Conservation (phyloP, 2,113 vertebrate genomes). For the Mobula birostris region DNA sequence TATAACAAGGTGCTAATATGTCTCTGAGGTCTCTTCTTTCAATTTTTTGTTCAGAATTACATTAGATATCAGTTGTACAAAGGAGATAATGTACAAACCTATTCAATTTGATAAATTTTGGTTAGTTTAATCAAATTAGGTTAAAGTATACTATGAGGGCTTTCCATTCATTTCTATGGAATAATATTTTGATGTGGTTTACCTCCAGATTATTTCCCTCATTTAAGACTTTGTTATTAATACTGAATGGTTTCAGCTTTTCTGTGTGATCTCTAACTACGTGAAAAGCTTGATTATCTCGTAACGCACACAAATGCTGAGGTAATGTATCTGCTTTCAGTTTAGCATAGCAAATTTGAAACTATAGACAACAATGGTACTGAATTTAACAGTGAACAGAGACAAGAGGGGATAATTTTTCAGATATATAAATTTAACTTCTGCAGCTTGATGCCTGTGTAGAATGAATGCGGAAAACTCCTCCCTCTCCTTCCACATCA, state of each 20-base stretch:
- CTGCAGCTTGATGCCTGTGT: neutral
- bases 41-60: neutral
- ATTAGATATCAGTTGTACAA: neutral
- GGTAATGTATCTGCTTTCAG: too few relatives aligned
- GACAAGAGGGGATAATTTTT: too few relatives aligned
- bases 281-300: neutral
- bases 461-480: too few relatives aligned
- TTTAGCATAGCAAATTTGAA: too few relatives aligned
- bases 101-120: conserved; percentile 3
- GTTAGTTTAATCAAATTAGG: conserved; percentile 16
- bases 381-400: too few relatives aligned
- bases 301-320: too few relatives aligned
- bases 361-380: too few relatives aligned
- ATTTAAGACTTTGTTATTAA: neutral
- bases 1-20: neutral
- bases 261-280: neutral
- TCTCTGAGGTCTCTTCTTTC: neutral
- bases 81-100: neutral
- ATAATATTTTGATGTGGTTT: neutral
- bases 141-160: neutral
- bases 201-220: neutral
- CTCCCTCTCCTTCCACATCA: too few relatives aligned
- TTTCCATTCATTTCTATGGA: conserved; percentile 8
- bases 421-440: neutral
- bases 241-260: neutral